phyloP scores from a whole-genome alignment of 2,797 vertebrate genomes.

The Rousettus madagascariensis region DNA sequence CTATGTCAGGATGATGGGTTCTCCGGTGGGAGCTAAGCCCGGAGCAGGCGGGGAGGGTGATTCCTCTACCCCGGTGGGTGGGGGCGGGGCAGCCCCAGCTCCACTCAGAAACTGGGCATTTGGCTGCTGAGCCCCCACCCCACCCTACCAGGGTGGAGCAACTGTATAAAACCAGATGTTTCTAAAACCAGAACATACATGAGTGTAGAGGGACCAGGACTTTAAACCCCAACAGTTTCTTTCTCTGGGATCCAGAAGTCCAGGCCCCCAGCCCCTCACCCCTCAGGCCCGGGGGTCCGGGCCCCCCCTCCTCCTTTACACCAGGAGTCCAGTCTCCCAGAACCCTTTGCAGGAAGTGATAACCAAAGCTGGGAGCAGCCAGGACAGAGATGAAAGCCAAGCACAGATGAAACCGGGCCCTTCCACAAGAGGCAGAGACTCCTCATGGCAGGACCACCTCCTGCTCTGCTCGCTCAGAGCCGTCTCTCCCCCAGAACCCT shows the following conservation, averaged over 20 bases:
- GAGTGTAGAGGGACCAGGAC: neutral
- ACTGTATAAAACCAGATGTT: constrained; percentile 79
- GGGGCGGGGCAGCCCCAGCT: neutral
- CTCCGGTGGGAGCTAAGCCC: constrained; percentile 14
- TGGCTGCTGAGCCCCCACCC: neutral
- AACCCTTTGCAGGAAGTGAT: neutral
- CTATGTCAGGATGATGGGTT: constrained; percentile 55
- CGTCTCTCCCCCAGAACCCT: neutral
- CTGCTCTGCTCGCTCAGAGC: neutral
- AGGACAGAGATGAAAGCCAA: neutral
- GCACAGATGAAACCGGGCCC: neutral
- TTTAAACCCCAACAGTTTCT: neutral
- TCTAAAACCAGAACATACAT: constrained; percentile 70
- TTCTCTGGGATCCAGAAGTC: neutral
- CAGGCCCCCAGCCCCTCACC: neutral
- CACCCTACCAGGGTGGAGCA: constrained; percentile 64
- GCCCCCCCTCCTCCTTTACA: neutral
- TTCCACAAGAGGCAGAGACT: neutral
- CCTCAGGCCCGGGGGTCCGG: neutral
- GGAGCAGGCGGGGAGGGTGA: neutral
- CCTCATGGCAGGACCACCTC: no score
- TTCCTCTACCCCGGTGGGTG: neutral
- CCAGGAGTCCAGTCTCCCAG: neutral
- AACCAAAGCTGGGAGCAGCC: neutral
- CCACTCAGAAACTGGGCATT: constrained; percentile 37